Evolutionary conservation across 2,797 vertebrate species (phyloP).

Genomic region (Syncerus caffer): DNA sequence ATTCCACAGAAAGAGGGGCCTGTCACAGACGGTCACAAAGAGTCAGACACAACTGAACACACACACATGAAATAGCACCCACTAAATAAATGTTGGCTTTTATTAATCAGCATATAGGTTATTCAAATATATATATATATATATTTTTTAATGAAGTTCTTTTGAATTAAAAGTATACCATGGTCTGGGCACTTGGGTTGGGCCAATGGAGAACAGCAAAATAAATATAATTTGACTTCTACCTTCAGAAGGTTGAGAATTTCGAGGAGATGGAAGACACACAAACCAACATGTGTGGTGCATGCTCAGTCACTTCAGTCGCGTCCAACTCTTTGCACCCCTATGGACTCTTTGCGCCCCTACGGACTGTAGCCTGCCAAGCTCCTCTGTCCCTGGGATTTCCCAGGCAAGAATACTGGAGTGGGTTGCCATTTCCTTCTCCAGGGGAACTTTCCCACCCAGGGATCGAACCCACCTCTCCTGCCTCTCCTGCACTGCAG

Average conservation of each 20-base stretch:
- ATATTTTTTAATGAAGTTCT: background rate
- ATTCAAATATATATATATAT: background rate
- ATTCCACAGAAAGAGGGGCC: background rate
- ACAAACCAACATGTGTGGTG: background rate
- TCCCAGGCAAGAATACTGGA: background rate
- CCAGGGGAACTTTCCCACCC: background rate
- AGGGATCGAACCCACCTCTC: background rate
- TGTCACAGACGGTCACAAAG: background rate
- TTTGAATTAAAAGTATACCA: background rate
- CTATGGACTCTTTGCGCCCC: fast-evolving
- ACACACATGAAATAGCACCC: background rate
- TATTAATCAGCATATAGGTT: background rate
- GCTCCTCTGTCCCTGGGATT: background rate
- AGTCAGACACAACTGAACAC: background rate
- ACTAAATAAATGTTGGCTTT: background rate
- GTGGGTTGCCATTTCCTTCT: background rate
- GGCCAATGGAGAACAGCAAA: background rate
- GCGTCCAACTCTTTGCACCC: background rate
- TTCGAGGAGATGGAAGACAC: background rate
- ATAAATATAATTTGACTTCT: background rate
- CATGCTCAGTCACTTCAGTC: background rate
- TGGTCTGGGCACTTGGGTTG: background rate
- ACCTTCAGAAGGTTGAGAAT: background rate
- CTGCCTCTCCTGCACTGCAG: background rate
- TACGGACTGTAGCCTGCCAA: fast-evolving